Evolutionary conservation across 2,797 vertebrate species (phyloP).

Genomic region (Rhodeus uyekii): DNA sequence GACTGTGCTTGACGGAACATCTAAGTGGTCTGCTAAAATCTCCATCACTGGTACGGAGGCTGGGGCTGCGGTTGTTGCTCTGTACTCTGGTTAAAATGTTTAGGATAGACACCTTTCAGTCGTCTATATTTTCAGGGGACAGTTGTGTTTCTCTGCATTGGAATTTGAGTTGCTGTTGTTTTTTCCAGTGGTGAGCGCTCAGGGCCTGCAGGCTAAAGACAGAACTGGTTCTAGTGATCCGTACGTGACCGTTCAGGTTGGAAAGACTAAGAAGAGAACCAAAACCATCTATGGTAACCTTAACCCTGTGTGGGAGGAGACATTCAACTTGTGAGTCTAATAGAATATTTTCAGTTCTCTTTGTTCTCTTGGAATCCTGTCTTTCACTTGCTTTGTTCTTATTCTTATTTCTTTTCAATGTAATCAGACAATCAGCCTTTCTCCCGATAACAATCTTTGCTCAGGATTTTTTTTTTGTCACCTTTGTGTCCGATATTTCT

Average conservation of each 20-base stretch:
- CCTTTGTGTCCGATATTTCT: background rate
- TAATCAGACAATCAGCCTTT: background rate
- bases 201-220: constrained; percentile 97
- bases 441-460: background rate
- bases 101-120: background rate
- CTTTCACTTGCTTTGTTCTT: background rate
- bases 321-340: constrained; percentile 90
- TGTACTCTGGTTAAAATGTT: background rate
- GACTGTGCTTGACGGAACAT: constrained; percentile 92
- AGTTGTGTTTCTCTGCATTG: background rate
- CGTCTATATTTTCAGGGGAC: background rate
- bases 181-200: constrained; percentile 88
- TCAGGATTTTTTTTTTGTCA: background rate
- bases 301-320: constrained; percentile 97
- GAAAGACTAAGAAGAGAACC: constrained; percentile 97
- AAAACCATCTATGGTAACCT: constrained; percentile 98
- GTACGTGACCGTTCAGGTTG: constrained; percentile 95
- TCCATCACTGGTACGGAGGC: constrained; percentile 83
- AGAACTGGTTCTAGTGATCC: constrained; percentile 96
- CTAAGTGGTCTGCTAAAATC: constrained; percentile 98
- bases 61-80: background rate
- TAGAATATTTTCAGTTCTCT: background rate
- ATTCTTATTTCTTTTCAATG: background rate
- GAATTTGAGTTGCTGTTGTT: constrained; percentile 18
- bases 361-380: background rate